Percentiles rank a stretch among this genome's conserved stretches.
These are phyloP conservation scores for Achlya flavicornis DNA, from an alignment of 2,888 invertebrate genomes.

Conservation along the genomic window DNA sequence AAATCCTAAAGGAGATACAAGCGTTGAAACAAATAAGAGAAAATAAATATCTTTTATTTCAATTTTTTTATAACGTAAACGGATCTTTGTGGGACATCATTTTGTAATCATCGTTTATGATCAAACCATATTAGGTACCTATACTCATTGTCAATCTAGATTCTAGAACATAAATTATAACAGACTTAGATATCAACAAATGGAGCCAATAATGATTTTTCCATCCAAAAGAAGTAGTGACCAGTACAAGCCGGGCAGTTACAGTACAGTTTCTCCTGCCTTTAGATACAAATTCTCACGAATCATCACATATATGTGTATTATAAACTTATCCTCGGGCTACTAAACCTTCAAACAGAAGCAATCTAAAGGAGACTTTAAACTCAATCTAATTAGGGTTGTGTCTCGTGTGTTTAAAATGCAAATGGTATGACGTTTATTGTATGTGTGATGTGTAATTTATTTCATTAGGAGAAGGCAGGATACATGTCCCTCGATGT, in stretches of 20 bases:
- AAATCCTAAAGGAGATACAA: too few relatives aligned
- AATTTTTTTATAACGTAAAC: too few relatives aligned
- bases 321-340: conserved; percentile 66
- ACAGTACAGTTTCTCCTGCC: conserved; percentile 16
- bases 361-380: conserved; percentile 31
- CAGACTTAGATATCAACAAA: too few relatives aligned
- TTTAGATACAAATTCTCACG: conserved; percentile 62
- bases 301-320: conserved; percentile 51
- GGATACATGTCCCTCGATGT: conserved; percentile 81
- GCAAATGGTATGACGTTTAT: conserved; percentile 40
- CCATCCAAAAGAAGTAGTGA: too few relatives aligned
- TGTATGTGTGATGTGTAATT: conserved; percentile 53
- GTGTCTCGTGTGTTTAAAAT: conserved; percentile 21
- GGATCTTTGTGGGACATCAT: too few relatives aligned
- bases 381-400: not conserved
- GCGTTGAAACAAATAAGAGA: too few relatives aligned
- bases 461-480: conserved; percentile 82
- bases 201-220: too few relatives aligned
- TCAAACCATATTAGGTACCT: too few relatives aligned
- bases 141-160: too few relatives aligned
- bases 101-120: too few relatives aligned
- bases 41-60: too few relatives aligned
- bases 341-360: conserved; percentile 12
- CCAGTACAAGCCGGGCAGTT: not conserved
- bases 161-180: too few relatives aligned